Percentiles rank a stretch among this genome's conserved stretches.
These are phyloP conservation scores for Sternarchorhynchus goeldii DNA, from an alignment of 2,797 vertebrate species.

Conservation along the genomic window DNA sequence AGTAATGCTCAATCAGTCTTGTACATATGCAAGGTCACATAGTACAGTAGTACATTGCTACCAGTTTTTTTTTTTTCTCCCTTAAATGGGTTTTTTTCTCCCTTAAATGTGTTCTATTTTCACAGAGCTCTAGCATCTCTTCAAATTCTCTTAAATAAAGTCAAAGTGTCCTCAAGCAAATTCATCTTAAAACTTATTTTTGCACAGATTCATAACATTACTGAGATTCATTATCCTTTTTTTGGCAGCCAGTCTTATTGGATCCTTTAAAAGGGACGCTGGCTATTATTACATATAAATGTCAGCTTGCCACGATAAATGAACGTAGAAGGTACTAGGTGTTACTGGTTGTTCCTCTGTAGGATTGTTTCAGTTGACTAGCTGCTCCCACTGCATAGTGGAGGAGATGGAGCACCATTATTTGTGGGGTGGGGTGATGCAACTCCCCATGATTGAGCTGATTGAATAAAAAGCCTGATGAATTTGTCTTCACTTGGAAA, in stretches of 20 bases:
- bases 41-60: conserved; percentile 4
- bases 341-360: conserved; percentile 17
- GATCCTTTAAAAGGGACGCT: neutral
- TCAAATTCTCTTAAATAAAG: conserved; percentile 6
- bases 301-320: conserved; percentile 4
- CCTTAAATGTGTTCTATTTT: conserved; percentile 7
- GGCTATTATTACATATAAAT: conserved; percentile 15
- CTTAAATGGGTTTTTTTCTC: neutral
- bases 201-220: too few relatives aligned
- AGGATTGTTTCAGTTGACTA: conserved; percentile 37
- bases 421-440: conserved; percentile 29
- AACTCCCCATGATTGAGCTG: conserved; percentile 37
- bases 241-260: neutral
- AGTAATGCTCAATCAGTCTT: neutral
- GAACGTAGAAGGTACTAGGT: neutral
- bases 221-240: too few relatives aligned
- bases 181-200: conserved; percentile 1
- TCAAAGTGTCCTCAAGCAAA: neutral
- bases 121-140: neutral
- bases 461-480: conserved; percentile 36
- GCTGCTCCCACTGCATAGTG: conserved; percentile 6
- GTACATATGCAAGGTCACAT: neutral
- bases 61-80: neutral
- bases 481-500: conserved; percentile 51
- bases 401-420: conserved; percentile 22